Evolutionary conservation across 2,888 invertebrate species (phyloP).

Genomic region (Troides aeacus): DNA sequence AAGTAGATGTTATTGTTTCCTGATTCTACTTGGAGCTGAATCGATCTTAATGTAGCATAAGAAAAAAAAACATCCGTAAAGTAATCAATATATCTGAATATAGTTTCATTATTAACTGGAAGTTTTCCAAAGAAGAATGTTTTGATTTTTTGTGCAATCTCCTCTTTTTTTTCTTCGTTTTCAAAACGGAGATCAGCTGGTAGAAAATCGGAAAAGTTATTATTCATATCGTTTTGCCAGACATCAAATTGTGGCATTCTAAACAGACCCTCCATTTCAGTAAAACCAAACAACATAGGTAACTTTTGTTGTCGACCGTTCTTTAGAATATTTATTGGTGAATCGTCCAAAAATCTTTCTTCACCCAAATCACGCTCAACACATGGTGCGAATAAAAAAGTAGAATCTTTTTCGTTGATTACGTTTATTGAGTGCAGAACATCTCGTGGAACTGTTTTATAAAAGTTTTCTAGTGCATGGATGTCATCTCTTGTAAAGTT

Average conservation of each 20-base stretch:
- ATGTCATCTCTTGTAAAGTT: constrained; percentile 45
- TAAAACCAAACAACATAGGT: no score
- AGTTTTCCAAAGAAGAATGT: constrained; percentile 45
- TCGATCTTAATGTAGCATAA: constrained; percentile 41
- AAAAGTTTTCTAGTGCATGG: constrained; percentile 28
- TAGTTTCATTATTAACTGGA: constrained; percentile 38
- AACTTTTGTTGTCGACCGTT: no score
- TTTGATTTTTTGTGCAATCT: constrained; percentile 44
- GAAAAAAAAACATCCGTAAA: constrained; percentile 57
- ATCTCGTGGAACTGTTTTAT: no score
- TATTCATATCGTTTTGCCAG: constrained; percentile 49
- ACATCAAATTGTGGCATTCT: constrained; percentile 36
- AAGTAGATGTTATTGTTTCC: constrained; percentile 51
- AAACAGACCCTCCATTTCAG: constrained; percentile 46
- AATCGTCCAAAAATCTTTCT: no score
- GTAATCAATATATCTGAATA: constrained; percentile 47
- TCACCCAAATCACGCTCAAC: constrained; percentile 43
- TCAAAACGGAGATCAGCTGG: constrained; percentile 51
- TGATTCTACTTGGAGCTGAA: constrained; percentile 42
- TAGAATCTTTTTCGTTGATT: constrained; percentile 34
- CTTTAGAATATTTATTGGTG: no score
- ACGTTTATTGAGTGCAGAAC: constrained; percentile 35
- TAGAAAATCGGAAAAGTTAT: constrained; percentile 52
- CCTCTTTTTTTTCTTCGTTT: constrained; percentile 41
- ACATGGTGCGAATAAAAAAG: constrained; percentile 42